A percentile compares a stretch with the other conserved stretches of the same genome.
Conservation (phyloP, 2,113 vertebrate genomes). For the Egretta garzetta region DNA sequence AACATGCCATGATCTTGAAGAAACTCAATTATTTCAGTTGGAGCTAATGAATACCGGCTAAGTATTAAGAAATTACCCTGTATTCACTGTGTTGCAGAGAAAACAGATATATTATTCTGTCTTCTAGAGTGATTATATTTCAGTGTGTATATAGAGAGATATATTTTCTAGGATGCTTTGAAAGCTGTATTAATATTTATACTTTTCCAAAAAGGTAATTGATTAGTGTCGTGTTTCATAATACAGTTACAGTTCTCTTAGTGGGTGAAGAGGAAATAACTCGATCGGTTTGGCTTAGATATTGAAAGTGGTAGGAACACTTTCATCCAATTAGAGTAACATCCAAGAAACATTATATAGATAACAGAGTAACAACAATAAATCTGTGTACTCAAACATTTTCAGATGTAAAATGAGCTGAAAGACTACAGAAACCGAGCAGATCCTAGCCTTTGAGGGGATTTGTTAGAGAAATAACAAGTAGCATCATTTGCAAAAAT, state of each 20-base stretch:
- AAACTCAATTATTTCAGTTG: neutral
- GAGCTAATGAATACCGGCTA: neutral
- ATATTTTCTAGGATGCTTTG: neutral
- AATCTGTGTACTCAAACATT: neutral
- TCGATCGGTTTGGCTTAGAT: neutral
- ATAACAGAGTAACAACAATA: neutral
- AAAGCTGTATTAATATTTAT: neutral
- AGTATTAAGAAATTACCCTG: neutral
- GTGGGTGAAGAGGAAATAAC: neutral
- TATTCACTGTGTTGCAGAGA: neutral
- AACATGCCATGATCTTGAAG: neutral
- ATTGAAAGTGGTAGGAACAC: neutral
- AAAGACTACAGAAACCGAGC: neutral
- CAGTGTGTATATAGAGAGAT: neutral
- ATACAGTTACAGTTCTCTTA: neutral
- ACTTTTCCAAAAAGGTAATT: neutral
- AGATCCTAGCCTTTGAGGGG: neutral
- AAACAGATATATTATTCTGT: neutral
- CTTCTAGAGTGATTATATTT: neutral
- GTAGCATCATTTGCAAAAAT: neutral
- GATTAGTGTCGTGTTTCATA: neutral
- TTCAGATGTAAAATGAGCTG: neutral
- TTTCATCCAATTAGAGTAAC: neutral
- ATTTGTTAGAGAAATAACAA: neutral
- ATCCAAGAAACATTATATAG: neutral